Evolutionary conservation across 2,113 vertebrate genomes (phyloP).

Genomic region (Bubo blakistoni): DNA sequence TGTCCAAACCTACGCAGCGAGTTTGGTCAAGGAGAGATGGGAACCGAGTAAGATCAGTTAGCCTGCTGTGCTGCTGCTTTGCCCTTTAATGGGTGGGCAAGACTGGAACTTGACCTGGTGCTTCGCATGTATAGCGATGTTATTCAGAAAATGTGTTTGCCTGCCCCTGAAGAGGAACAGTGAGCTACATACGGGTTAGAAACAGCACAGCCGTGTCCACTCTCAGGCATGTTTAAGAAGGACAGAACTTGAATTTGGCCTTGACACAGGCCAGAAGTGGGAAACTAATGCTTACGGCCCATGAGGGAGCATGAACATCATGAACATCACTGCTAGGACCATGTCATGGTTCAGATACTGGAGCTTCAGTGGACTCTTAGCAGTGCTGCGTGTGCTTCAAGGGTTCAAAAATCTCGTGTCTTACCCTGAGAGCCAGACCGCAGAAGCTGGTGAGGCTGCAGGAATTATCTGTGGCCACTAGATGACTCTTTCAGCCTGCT

Average conservation of each 20-base stretch:
- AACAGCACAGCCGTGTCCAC: fast-evolving
- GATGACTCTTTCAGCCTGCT: constrained; percentile 54
- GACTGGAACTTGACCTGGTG: background rate
- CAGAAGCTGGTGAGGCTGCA: background rate
- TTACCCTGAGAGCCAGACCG: background rate
- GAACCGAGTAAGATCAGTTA: background rate
- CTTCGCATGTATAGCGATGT: fast-evolving
- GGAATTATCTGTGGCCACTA: constrained; percentile 34
- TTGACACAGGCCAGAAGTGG: background rate
- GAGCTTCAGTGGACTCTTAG: background rate
- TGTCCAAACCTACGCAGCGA: fast-evolving
- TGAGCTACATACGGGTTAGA: background rate
- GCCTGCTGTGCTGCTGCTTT: background rate
- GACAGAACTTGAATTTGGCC: background rate
- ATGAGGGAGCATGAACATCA: fast-evolving
- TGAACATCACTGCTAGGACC: background rate
- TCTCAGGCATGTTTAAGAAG: background rate
- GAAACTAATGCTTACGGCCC: fast-evolving
- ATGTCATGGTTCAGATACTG: fast-evolving
- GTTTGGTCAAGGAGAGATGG: background rate
- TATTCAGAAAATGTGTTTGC: background rate
- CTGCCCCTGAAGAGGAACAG: background rate
- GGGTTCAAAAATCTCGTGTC: background rate
- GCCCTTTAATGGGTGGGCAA: background rate
- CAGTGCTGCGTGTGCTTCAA: background rate